These are phyloP conservation scores for Agriotes lineatus DNA, from an alignment of 2,888 invertebrate species.

Conservation along the genomic window DNA sequence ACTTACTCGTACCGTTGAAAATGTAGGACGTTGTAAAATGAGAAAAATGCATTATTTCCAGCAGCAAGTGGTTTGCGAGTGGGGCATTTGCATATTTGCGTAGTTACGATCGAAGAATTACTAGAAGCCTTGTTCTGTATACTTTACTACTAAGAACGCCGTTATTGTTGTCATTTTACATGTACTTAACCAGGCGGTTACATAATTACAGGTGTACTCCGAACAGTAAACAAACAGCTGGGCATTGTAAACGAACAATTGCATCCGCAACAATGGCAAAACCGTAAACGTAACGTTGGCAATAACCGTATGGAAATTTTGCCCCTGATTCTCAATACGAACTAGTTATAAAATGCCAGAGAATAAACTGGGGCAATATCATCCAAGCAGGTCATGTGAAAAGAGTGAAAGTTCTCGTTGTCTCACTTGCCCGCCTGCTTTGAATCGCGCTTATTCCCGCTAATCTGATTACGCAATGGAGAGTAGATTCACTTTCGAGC, in stretches of 20 bases:
- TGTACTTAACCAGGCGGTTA: background rate
- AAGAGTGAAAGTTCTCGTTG: constrained; percentile 45
- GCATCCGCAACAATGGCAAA: constrained; percentile 11
- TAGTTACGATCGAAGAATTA: too few relatives aligned
- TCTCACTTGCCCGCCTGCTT: constrained; percentile 24
- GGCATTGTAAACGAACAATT: background rate
- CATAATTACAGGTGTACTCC: background rate
- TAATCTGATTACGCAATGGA: constrained; percentile 31
- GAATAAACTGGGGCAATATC: constrained; percentile 46
- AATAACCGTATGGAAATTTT: constrained; percentile 25
- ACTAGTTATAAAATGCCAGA: constrained; percentile 29
- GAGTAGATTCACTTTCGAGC: constrained; percentile 31
- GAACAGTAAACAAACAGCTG: background rate
- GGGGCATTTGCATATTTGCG: too few relatives aligned
- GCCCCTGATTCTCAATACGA: constrained; percentile 28
- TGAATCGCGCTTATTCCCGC: constrained; percentile 27
- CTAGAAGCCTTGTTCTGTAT: too few relatives aligned
- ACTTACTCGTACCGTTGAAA: too few relatives aligned
- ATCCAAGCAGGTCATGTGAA: constrained; percentile 45
- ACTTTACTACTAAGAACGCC: too few relatives aligned
- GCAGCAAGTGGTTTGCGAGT: too few relatives aligned
- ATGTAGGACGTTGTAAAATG: too few relatives aligned
- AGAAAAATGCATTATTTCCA: too few relatives aligned
- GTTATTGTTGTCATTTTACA: too few relatives aligned
- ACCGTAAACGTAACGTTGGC: constrained; percentile 3